Base-by-base conservation (phyloP, 2,888 invertebrate genomes). In the Andrena praecox region DNA sequence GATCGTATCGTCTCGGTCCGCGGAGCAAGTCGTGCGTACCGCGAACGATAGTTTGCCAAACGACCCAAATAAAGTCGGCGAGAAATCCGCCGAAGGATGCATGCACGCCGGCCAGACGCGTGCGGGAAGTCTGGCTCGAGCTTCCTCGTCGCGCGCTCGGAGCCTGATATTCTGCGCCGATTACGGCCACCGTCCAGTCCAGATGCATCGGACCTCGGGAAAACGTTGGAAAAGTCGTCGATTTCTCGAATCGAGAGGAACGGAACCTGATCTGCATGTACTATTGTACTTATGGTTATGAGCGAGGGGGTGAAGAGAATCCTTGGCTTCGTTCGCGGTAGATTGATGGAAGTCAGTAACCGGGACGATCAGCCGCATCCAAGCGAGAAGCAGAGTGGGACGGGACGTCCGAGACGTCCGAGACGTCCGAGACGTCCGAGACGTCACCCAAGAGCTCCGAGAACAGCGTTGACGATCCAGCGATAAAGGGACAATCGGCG, bases 11-110 rank as follows among this genome's bases (percentile, higher is more conserved):
- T 76, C 63, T 72, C 64, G 68, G 63, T 81, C 35, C 27, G 52
- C 64, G 63, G 42, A 59, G 63, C 70, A 72, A 78, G 67, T 78
- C 82, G 84, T 75, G 84, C 78, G 82, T 82, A 62, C 64, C 71
- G 67, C 70, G 42, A 20, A 27, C 66, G 60, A 74, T 69, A 52
- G 52, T 71, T 56, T 31, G 78, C 63, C 78, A 67, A 82, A 78
- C 78, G 82, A 77, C 54, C 63, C 71, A 71, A 78, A 84, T 78
- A 59, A 54, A 74, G 42, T 8, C 29, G 24, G 35, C 12, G 10
- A 48, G 42, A 24, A 10, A 31, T 12, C 16, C 63, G 71, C 3
- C 3, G 8, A 7, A 4, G 42, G 42, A 42, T 42, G 42, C 16
- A 42, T 42, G 48, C 3, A 33, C 42, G 71, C 33, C 50, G 42